Base-by-base conservation (phyloP, 2,888 invertebrate species). In the Melanchra persicariae region DNA sequence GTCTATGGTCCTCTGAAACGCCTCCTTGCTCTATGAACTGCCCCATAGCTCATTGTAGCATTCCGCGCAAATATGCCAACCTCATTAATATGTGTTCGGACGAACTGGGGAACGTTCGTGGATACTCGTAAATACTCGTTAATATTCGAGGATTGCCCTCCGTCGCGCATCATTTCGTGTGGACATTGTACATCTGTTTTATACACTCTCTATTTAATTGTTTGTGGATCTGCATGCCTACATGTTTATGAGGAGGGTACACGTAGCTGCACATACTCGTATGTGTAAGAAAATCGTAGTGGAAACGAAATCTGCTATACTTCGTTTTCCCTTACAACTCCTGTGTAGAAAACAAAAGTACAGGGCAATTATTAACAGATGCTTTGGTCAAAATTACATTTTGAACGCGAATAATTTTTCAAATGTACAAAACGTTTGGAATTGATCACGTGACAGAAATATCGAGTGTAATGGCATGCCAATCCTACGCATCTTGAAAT, bases 151-250 rank as follows among this genome's bases (percentile, higher is more conserved):
- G 30, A 78, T 47, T 24, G 54, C 70, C 77, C 79, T 65, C 62
- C 47, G 78, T 70, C 19, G 30, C 37, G 79, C 70, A 63, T 66
- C 80, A 78, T 75, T 78, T 64, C 63, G 6, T 51, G 24, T 51
- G 57, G 61, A 70, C 70, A 79, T n/a, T 52, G 70, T 47, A 66
- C 79, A 78, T 78, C 80, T 79, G 80, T 79, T 79, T 78, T 70
- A 74, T 65, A 34, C 12, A 34, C 10, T 6, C 17, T 40, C 30
- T 24, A 19, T 9, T 12, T 59, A 51, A 24, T 55, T 51, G 40
- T 59, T 30, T 77, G n/a, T 51, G 9, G 6, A 26, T 49, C 9
- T 49, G 22, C 17, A 43, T 54, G 9, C 40, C 8, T 55, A 15
- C 47, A 9, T 55, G 12, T 19, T 47, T 26, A 15, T 19, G 24